Base-by-base conservation (phyloP, 2,113 vertebrate species). In the Acrocephalus arundinaceus region DNA sequence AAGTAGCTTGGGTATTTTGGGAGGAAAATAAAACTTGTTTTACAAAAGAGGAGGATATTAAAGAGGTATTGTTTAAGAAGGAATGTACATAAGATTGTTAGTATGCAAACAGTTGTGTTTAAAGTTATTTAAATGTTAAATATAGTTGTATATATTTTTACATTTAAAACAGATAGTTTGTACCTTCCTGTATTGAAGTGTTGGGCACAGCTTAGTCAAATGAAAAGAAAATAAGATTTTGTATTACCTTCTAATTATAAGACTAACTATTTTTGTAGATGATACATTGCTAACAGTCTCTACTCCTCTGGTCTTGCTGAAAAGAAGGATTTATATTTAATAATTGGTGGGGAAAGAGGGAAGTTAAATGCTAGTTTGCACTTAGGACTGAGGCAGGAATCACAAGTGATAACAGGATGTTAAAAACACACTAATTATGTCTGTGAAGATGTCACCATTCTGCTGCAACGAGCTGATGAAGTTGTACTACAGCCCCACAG, bases 61-160 rank as follows among this genome's bases (percentile, higher is more conserved):
- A 96, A 97, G 95, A 92, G 85, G 92, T 94, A 91, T 95, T 97
- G 96, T 96, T 96, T 96, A 94, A 97, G 89, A 96, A 68, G 57
- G 93, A 98, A 95, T 98, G 98, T 98, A 98, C 84, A 94, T 97
- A 96, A 97, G 96, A 94, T 96, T 97, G 93, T 97, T 97, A 94
- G 96, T 96, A 90, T 92, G 79, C 82, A 94, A 93, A 91, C 33
- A 79, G 85, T 96, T 96, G 49, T 96, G 97, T 98, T 98, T 90
- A 89, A 96, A 96, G 82, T 96, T 98, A 98, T 97, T 98, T 98
- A 98, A 97, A 94, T 97, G 82, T 97, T 97, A 97, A 97, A 98
- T 97, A 98, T 80, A 97, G 96, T 93, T 98, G 96, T 98, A 97
- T 98, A 96, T 98, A 96, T 98, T 97, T 98, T 97, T 97, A 97